These are phyloP conservation scores for Listronotus oregonensis DNA, from an alignment of 1,140 invertebrate species.

Conservation along the genomic window DNA sequence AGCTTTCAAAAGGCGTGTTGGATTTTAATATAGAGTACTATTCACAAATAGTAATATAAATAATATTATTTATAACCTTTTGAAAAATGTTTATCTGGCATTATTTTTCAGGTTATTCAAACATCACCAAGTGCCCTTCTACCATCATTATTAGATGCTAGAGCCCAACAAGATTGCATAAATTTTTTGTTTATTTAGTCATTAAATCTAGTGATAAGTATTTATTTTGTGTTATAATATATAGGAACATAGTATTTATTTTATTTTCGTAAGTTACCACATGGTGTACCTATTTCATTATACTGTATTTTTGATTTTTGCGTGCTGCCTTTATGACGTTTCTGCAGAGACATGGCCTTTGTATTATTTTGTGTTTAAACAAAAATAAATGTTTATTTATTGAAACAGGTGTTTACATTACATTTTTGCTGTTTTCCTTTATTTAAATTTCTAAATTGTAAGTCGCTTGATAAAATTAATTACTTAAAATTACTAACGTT, in stretches of 20 bases:
- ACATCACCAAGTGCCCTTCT: constrained; percentile 38
- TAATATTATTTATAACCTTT: no score
- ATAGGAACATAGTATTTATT: no score
- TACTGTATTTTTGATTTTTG: constrained; percentile 4
- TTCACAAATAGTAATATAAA: no score
- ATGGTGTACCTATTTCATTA: background rate
- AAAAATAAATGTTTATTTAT: constrained; percentile 17
- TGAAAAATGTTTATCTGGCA: background rate
- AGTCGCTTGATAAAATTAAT: no score
- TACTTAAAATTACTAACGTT: no score
- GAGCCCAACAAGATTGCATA: background rate
- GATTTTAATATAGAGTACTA: no score
- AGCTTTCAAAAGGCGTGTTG: no score
- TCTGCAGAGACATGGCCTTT: constrained; percentile 21
- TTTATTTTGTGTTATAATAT: constrained; percentile 2
- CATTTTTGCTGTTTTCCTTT: no score
- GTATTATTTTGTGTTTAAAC: constrained; percentile 13
- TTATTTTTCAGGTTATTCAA: constrained; percentile 32
- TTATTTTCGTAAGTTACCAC: background rate
- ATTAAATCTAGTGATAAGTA: constrained; percentile 13
- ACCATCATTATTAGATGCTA: constrained; percentile 29
- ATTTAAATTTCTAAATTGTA: no score
- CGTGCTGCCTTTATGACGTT: constrained; percentile 18
- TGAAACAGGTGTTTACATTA: background rate
- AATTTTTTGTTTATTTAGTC: constrained; percentile 10